These are phyloP conservation scores for Lordiphosa collinella DNA, from an alignment of 1,140 invertebrate genomes.

Conservation along the genomic window DNA sequence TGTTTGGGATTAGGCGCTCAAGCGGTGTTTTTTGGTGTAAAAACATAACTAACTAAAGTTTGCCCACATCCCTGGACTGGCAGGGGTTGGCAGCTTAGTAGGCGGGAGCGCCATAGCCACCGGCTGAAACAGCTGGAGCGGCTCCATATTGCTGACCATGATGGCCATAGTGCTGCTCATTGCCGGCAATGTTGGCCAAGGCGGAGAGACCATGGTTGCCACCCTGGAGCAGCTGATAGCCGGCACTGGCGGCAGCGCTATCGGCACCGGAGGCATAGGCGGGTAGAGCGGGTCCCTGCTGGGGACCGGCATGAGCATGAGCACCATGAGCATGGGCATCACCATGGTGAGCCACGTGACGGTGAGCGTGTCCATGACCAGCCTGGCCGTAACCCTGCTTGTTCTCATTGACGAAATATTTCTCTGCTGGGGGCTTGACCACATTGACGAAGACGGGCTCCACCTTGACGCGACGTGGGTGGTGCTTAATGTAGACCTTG, in stretches of 20 bases:
- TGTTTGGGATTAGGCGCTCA: conserved; percentile 29
- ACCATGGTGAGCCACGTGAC: conserved; percentile 11
- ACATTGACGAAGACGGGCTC: conserved; percentile 78
- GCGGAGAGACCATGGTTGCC: conserved; percentile 69
- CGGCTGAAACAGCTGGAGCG: conserved; percentile 31
- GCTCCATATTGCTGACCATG: conserved; percentile 40
- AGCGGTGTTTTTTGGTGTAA: conserved; percentile 34
- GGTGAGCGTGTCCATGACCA: conserved; percentile 25
- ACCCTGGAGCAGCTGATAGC: conserved; percentile 70
- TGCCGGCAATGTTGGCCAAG: conserved; percentile 63
- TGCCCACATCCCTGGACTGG: conserved; percentile 17
- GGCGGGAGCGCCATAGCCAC: conserved; percentile 38
- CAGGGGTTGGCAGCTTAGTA: conserved; percentile 45
- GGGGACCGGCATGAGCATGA: conserved; percentile 19
- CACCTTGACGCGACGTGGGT: conserved; percentile 77
- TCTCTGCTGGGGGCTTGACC: conserved; percentile 78
- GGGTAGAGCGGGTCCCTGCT: conserved; percentile 46
- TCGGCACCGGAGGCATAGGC: conserved; percentile 62
- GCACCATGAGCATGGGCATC: conserved; percentile 7
- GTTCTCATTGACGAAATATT: conserved; percentile 77
- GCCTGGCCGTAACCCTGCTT: conserved; percentile 64
- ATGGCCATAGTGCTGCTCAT: conserved; percentile 33
- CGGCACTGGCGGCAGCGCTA: conserved; percentile 61
- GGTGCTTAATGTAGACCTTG: conserved; percentile 76
- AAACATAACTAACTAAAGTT: conserved; percentile 52